Base-by-base conservation (phyloP, 2,888 invertebrate genomes). In the Agriopis aurantiaria region DNA sequence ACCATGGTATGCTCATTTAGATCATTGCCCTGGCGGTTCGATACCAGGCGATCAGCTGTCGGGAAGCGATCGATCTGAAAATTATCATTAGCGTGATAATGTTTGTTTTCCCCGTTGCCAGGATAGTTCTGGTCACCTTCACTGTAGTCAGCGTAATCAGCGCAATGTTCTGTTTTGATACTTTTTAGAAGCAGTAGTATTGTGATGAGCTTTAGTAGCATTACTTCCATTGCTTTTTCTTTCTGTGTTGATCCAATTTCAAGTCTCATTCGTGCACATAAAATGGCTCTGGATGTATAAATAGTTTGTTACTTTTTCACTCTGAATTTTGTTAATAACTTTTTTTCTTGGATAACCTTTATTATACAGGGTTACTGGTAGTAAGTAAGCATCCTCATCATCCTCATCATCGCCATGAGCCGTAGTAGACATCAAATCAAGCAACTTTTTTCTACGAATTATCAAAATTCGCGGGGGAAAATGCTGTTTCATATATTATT, bases 1-100 rank as follows among this genome's bases (percentile, higher is more conserved):
- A 91, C 88, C 57, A 82, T 73, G 0, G 84, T 77, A 12, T 88
- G 88, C 33, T 89, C 88, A 10, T 76, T 76, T 0, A 89, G 23
- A 40, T 66, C 58, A 14, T 57, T n/a, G 40, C 6, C 11, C 6
- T 4, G 6, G 23, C 23, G 49, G n/a, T 49, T 14, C 4, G 52
- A 10, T 43, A 45, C 14, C 57, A 57, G 40, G 55, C 57, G 12
- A 8, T 58, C 58, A 3, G 43, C 23, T 17, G 6, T 14, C 14
- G 61, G 51, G 0, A 12, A 33, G 1, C 48, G 49, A 41, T 51
- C 12, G 7, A 41, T 14, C 40, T 41, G 46, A 12, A 33, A 33
- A 33, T 59, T 33, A 10, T 58, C 8, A 0, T 12, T 33, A 23
- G 10, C 11, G 7, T 33, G 11, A 46, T 58, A 23, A 33, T 11